Conservation (phyloP, 2,888 invertebrate species). For the Monopis laevigella region DNA sequence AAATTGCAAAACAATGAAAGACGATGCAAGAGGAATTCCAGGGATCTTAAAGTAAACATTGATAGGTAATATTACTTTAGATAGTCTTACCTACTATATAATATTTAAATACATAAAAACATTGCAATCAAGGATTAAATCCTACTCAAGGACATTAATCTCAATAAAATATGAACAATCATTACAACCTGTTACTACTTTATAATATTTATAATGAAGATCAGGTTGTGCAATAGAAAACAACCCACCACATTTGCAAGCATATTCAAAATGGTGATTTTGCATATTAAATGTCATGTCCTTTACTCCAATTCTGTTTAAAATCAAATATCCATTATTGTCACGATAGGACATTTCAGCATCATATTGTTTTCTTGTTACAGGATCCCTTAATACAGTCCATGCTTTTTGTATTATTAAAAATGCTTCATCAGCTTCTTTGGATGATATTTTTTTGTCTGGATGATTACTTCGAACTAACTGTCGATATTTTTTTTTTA, state of each 20-base stretch:
- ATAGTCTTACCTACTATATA: no score
- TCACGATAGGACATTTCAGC: slow-evolving; percentile 66
- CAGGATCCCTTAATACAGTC: slow-evolving; percentile 71
- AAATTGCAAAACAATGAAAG: no score
- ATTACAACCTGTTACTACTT: slow-evolving; percentile 64
- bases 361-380: slow-evolving; percentile 72
- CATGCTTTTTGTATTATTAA: slow-evolving; percentile 74
- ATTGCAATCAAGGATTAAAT: no score
- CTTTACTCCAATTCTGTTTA: slow-evolving; percentile 59
- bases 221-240: no score
- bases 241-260: slow-evolving; percentile 76
- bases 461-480: slow-evolving; percentile 68
- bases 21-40: no score
- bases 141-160: slow-evolving; percentile 18
- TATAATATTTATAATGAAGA: slow-evolving; percentile 61
- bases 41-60: no score
- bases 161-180: slow-evolving; percentile 79
- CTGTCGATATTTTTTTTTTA: slow-evolving; percentile 70
- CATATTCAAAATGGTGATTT: slow-evolving; percentile 52
- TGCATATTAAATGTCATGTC: slow-evolving; percentile 51
- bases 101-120: no score
- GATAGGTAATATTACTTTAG: no score
- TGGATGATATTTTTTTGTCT: slow-evolving; percentile 53
- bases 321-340: slow-evolving; percentile 68
- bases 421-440: slow-evolving; percentile 32